Conservation (phyloP, 2,797 vertebrate genomes). For the Chaenodraco wilsoni region DNA sequence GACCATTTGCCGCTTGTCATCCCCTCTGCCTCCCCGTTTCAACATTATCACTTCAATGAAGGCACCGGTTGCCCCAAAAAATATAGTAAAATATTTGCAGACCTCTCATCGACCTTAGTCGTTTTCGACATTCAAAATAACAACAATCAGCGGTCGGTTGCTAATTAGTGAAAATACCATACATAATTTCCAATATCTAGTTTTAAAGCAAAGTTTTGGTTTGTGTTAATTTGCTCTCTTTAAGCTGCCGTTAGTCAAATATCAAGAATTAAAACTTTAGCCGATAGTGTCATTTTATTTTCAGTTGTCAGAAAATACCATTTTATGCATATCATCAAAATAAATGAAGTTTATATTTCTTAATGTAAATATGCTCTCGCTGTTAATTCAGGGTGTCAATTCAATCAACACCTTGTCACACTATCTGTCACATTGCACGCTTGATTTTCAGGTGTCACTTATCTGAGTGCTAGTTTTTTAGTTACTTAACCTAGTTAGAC, state of each 20-base stretch:
- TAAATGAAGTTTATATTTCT: background rate
- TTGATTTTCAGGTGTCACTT: background rate
- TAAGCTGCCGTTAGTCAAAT: background rate
- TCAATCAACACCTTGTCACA: slow-evolving; percentile 4
- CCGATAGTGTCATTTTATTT: background rate
- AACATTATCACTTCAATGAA: too few species aligned
- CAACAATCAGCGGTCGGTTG: background rate
- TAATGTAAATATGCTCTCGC: background rate
- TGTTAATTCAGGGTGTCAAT: background rate
- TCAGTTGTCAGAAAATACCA: background rate
- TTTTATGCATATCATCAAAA: background rate
- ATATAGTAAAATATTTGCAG: too few species aligned
- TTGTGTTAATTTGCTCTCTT: background rate
- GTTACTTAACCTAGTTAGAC: background rate
- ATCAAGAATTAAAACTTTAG: background rate
- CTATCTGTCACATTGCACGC: background rate
- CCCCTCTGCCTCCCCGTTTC: too few species aligned
- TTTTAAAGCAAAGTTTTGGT: background rate
- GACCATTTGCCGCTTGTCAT: too few species aligned
- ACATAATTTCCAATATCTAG: background rate
- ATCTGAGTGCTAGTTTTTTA: background rate
- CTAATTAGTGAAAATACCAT: too few species aligned
- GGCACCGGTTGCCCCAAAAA: too few species aligned
- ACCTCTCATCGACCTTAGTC: too few species aligned
- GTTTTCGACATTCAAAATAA: background rate